Conservation (phyloP, 2,888 invertebrate species). For the Sphaeridia pumilis region DNA sequence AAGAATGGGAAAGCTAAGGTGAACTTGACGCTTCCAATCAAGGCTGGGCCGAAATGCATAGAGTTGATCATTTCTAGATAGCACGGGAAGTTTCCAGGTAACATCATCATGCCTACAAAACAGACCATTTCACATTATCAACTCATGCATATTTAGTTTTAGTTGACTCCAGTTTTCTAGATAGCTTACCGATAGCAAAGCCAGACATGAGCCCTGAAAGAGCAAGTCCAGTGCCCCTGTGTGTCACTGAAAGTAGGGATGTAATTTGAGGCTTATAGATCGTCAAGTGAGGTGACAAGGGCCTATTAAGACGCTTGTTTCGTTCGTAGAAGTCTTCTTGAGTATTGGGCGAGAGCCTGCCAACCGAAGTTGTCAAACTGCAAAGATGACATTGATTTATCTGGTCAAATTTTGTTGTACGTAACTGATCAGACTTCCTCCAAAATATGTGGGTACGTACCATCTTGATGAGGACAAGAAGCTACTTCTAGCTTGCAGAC, state of each 20-base stretch:
- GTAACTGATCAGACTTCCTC: too few relatives aligned
- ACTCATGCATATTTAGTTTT: too few relatives aligned
- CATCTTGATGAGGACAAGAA: too few relatives aligned
- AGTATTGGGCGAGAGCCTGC: background rate
- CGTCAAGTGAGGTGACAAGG: slow-evolving; percentile 73
- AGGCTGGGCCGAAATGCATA: slow-evolving; percentile 41
- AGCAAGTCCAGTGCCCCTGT: slow-evolving; percentile 59
- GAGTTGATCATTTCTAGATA: slow-evolving; percentile 42
- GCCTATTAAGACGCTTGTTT: slow-evolving; percentile 61
- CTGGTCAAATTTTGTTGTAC: too few relatives aligned
- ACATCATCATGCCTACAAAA: slow-evolving; percentile 40
- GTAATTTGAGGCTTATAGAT: slow-evolving; percentile 73
- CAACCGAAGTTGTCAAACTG: slow-evolving; percentile 8
- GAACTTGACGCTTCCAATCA: slow-evolving; percentile 56
- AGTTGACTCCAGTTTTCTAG: too few relatives aligned
- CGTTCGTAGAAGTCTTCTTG: slow-evolving; percentile 47
- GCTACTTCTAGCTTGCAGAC: too few relatives aligned
- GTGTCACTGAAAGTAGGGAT: slow-evolving; percentile 66
- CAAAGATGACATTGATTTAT: too few relatives aligned
- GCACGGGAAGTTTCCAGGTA: slow-evolving; percentile 44
- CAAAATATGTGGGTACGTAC: too few relatives aligned
- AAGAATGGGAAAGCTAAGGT: slow-evolving; percentile 64
- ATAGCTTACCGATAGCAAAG: slow-evolving; percentile 42
- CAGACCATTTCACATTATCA: too few relatives aligned
- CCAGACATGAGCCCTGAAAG: slow-evolving; percentile 43